phyloP scores from a whole-genome alignment of 2,797 vertebrate genomes.

The Philypnodon macrostomus region DNA sequence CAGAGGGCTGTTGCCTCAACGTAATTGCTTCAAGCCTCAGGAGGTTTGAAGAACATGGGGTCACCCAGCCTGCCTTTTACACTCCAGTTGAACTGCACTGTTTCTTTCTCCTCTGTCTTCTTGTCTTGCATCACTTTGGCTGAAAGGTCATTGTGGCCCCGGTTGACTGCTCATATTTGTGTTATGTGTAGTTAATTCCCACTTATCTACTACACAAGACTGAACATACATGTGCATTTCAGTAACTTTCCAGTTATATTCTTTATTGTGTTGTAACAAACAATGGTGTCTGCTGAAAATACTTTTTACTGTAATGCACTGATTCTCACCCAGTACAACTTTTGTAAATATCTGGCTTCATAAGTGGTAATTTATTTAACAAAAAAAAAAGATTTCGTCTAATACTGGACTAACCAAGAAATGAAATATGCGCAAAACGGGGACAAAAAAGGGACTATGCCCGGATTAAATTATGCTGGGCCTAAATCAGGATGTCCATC shows the following conservation, averaged over 20 bases:
- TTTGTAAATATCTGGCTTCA: too few species aligned
- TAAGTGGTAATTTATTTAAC: too few species aligned
- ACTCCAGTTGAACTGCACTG: slow-evolving; percentile 35
- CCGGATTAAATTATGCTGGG: too few species aligned
- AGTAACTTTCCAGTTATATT: slow-evolving; percentile 40
- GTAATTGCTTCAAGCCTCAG: slow-evolving; percentile 40
- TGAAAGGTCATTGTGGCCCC: slow-evolving; percentile 47
- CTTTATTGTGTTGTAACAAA: slow-evolving; percentile 23
- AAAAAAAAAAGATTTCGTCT: too few species aligned
- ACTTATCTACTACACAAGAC: slow-evolving; percentile 16
- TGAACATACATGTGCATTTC: slow-evolving; percentile 5
- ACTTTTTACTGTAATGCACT: not conserved
- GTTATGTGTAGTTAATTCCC: slow-evolving; percentile 47
- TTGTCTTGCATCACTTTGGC: slow-evolving; percentile 21
- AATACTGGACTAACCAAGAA: too few species aligned
- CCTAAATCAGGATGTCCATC: too few species aligned
- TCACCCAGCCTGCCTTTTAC: slow-evolving; percentile 52
- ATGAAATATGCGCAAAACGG: too few species aligned
- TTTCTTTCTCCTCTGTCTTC: slow-evolving; percentile 19
- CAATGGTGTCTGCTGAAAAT: slow-evolving; percentile 26
- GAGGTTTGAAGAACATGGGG: slow-evolving; percentile 37
- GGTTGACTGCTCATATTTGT: slow-evolving; percentile 29
- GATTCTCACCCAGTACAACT: too few species aligned
- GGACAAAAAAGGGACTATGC: too few species aligned
- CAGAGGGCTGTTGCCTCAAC: slow-evolving; percentile 25